A percentile compares a stretch with the other conserved stretches of the same genome.
Conservation (phyloP, 23 tunicate genomes). For the Halocynthia roretzi region DNA sequence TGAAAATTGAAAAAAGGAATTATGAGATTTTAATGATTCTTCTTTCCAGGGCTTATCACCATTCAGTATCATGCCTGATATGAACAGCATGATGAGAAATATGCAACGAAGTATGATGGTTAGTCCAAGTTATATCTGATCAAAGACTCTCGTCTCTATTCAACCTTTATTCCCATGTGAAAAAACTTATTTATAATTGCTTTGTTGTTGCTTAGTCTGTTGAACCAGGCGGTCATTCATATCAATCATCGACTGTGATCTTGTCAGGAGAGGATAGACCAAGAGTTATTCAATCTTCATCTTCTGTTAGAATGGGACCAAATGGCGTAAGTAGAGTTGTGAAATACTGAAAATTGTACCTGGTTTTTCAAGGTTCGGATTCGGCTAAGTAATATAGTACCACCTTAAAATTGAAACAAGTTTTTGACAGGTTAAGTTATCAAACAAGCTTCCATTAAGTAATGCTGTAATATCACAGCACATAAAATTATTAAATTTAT, state of each 20-base stretch:
- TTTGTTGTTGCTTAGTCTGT: not conserved
- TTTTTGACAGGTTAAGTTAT: too few species aligned
- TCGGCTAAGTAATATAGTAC: too few species aligned
- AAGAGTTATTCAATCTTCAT: slow-evolving; percentile 48
- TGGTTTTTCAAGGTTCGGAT: too few species aligned
- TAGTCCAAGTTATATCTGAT: not conserved
- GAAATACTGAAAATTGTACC: too few species aligned
- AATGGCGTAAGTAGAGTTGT: slow-evolving; percentile 56
- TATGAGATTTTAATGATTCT: too few species aligned
- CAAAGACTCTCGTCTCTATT: not conserved
- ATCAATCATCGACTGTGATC: slow-evolving; percentile 16
- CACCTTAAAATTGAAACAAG: too few species aligned
- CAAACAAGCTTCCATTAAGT: too few species aligned
- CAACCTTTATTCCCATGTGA: too few species aligned
- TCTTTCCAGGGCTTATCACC: slow-evolving; percentile 10
- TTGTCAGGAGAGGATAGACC: slow-evolving; percentile 38
- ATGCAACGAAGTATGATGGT: slow-evolving; percentile 24
- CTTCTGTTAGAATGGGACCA: slow-evolving; percentile 69
- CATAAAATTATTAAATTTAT: too few species aligned
- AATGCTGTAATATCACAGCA: too few species aligned
- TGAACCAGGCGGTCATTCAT: slow-evolving; percentile 12
- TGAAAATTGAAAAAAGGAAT: too few species aligned
- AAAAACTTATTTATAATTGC: too few species aligned
- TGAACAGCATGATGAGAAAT: slow-evolving; percentile 24
- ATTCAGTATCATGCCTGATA: slow-evolving; percentile 11